Evolutionary conservation across 2,113 vertebrate genomes (phyloP).

Genomic region (Festucalex cinctus): DNA sequence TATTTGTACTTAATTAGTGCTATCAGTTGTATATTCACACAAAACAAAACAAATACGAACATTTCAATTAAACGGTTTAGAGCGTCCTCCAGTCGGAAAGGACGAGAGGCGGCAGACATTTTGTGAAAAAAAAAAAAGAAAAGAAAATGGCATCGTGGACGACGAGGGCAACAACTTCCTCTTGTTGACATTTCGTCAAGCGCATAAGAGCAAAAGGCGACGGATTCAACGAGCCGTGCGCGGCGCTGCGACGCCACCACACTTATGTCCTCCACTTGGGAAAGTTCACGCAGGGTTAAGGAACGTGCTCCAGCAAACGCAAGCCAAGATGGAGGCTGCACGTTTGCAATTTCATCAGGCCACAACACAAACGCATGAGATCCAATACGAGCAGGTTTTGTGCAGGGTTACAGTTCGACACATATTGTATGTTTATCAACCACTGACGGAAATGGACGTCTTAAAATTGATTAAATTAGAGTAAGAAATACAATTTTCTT

Average conservation of each 20-base stretch:
- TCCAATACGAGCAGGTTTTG: background rate
- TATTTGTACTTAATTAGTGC: too few relatives aligned
- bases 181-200: constrained; percentile 4
- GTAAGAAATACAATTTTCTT: too few relatives aligned
- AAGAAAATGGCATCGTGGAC: background rate
- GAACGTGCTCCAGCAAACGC: background rate
- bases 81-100: background rate
- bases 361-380: background rate
- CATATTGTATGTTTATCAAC: too few relatives aligned
- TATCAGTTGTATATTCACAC: too few relatives aligned
- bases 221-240: background rate
- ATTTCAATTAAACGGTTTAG: background rate
- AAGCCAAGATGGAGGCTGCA: background rate
- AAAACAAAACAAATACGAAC: background rate
- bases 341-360: background rate
- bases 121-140: too few relatives aligned
- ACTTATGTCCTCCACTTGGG: background rate
- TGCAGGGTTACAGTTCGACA: too few relatives aligned
- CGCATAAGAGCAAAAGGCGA: background rate
- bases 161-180: background rate
- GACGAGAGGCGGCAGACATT: background rate
- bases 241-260: background rate
- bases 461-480: too few relatives aligned
- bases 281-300: background rate
- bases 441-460: too few relatives aligned